Conservation (phyloP, 2,888 invertebrate genomes). For the Trichogramma dendrolimi region DNA sequence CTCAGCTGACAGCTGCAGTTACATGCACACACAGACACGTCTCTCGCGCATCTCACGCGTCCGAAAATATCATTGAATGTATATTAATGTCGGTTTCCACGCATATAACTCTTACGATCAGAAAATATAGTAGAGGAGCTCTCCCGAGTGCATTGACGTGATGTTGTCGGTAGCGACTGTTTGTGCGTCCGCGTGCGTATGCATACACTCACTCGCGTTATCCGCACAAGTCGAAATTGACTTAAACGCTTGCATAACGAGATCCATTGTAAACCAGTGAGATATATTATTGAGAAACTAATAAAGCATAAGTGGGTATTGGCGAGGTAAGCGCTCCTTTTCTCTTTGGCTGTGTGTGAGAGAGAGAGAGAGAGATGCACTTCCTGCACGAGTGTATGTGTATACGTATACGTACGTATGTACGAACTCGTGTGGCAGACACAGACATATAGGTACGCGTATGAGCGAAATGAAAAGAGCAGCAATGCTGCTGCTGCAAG, state of each 20-base stretch:
- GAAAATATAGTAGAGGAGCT: too few relatives aligned
- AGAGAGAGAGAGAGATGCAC: background rate
- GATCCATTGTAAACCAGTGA: slow-evolving; percentile 19
- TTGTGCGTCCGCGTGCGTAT: too few relatives aligned
- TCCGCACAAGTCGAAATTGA: slow-evolving; percentile 17
- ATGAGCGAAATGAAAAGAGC: background rate
- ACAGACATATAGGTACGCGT: background rate
- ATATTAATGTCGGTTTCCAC: too few relatives aligned
- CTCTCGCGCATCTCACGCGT: too few relatives aligned
- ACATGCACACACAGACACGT: too few relatives aligned
- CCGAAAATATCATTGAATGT: too few relatives aligned
- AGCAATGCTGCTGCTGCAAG: background rate
- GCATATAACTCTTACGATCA: too few relatives aligned
- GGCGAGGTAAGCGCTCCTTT: slow-evolving; percentile 19
- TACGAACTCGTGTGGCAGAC: background rate
- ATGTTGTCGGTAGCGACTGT: too few relatives aligned
- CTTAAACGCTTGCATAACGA: slow-evolving; percentile 26
- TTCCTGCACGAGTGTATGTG: background rate
- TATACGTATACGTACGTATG: background rate
- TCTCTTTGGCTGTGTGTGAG: background rate
- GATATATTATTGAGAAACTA: slow-evolving; percentile 29
- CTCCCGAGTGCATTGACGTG: slow-evolving; percentile 14
- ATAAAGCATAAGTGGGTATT: slow-evolving; percentile 29
- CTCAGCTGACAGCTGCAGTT: too few relatives aligned
- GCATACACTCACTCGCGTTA: background rate